phyloP scores from a whole-genome alignment of 2,888 invertebrate genomes.

The Pyrrhosoma nymphula region DNA sequence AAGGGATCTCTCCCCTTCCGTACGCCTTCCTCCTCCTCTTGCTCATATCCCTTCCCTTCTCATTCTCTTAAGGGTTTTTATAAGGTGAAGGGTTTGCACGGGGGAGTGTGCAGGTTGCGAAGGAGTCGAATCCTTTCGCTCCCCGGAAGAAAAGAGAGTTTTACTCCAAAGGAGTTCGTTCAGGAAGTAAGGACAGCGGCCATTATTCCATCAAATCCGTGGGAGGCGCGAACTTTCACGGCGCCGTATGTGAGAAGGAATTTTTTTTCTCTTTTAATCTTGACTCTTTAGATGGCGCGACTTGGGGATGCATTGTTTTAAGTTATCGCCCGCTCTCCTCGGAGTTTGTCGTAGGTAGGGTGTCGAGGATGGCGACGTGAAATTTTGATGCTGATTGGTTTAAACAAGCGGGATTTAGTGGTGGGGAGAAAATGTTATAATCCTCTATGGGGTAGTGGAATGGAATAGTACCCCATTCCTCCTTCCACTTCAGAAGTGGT shows the following conservation, averaged over 20 bases:
- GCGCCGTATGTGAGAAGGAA: neutral
- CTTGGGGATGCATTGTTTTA: neutral
- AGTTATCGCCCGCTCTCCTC: neutral
- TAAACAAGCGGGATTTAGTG: neutral
- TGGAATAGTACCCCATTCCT: neutral
- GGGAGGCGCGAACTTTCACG: constrained; percentile 28
- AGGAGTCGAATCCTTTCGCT: neutral
- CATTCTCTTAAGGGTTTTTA: neutral
- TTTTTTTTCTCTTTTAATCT: neutral
- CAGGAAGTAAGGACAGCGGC: neutral
- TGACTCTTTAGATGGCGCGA: neutral
- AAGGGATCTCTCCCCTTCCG: neutral
- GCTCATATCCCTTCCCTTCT: neutral
- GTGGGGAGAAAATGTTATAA: neutral
- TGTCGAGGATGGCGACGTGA: neutral
- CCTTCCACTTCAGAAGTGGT: no score
- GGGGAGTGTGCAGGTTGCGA: neutral
- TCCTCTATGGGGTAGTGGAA: neutral
- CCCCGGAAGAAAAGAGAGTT: neutral
- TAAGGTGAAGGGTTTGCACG: neutral
- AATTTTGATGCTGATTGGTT: constrained; percentile 52
- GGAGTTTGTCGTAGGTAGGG: constrained; percentile 7
- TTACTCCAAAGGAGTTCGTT: neutral
- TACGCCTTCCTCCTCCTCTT: neutral
- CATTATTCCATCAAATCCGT: constrained; percentile 44